These are phyloP conservation scores for Drosophila auraria DNA, from an alignment of 1,140 invertebrate species.

Conservation along the genomic window DNA sequence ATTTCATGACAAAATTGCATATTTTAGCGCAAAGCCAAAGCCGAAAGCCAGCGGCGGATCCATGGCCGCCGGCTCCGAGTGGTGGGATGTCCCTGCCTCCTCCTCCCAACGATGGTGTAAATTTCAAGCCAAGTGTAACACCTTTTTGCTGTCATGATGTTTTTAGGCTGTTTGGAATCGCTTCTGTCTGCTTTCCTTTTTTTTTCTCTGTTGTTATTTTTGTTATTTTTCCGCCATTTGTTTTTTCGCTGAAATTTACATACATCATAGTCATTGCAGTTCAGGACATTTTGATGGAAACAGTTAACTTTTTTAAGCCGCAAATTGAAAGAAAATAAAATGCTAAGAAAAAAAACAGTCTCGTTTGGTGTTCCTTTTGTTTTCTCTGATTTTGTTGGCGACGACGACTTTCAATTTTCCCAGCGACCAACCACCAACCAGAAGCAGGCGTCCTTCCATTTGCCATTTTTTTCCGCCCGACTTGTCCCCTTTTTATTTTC, in stretches of 20 bases:
- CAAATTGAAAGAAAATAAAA: conserved; percentile 63
- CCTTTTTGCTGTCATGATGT: conserved; percentile 72
- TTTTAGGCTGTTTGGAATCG: conserved; percentile 43
- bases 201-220: conserved; percentile 2
- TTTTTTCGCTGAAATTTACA: conserved; percentile 49
- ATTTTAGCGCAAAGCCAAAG: conserved; percentile 70
- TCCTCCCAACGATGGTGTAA: conserved; percentile 43
- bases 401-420: conserved; percentile 46
- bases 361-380: conserved; percentile 15
- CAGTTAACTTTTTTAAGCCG: conserved; percentile 51
- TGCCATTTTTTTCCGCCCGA: conserved; percentile 20
- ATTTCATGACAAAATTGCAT: conserved; percentile 78
- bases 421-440: conserved; percentile 21
- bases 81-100: background rate
- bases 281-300: conserved; percentile 33
- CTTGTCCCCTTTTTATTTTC: conserved; percentile 23
- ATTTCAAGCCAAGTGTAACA: conserved; percentile 76
- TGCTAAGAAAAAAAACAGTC: conserved; percentile 31
- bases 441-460: conserved; percentile 27
- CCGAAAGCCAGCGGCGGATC: conserved; percentile 44
- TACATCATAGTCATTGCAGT: conserved; percentile 55
- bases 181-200: conserved; percentile 37
- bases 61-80: conserved; percentile 17
- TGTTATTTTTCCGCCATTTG: conserved; percentile 12
- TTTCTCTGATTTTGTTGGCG: conserved; percentile 42